Conservation (phyloP, 2,797 vertebrate genomes). For the Pangasius sanitwongsei region DNA sequence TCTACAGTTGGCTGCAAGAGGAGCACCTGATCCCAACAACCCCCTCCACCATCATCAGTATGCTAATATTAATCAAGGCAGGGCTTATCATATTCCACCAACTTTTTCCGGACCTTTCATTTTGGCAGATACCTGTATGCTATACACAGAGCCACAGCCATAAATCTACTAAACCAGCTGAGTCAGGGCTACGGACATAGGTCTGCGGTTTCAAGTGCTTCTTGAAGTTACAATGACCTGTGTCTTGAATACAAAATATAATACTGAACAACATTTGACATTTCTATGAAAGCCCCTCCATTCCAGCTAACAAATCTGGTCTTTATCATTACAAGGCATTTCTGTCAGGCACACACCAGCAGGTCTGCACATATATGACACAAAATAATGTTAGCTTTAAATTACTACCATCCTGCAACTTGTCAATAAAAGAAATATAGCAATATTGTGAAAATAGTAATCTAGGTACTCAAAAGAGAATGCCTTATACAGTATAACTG, state of each 20-base stretch:
- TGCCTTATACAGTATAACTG: neutral
- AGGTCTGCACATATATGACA: neutral
- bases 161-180: constrained; percentile 2
- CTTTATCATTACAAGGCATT: neutral
- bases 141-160: neutral
- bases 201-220: neutral
- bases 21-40: neutral
- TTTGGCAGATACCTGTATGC: neutral
- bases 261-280: neutral
- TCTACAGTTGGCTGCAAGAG: constrained; percentile 27
- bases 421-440: neutral
- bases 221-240: neutral
- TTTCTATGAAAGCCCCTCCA: neutral
- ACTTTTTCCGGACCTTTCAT: constrained; percentile 11
- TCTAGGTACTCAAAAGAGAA: neutral
- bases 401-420: neutral
- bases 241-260: neutral
- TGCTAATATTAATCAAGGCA: constrained; percentile 27
- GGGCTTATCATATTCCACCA: constrained; percentile 13
- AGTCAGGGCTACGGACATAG: neutral
- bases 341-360: neutral
- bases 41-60: constrained; percentile 5
- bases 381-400: neutral
- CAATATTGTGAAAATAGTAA: neutral
- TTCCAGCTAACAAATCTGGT: neutral